These are phyloP conservation scores for Rhagoletis zephyria DNA, from an alignment of 1,140 invertebrate genomes.

Conservation along the genomic window DNA sequence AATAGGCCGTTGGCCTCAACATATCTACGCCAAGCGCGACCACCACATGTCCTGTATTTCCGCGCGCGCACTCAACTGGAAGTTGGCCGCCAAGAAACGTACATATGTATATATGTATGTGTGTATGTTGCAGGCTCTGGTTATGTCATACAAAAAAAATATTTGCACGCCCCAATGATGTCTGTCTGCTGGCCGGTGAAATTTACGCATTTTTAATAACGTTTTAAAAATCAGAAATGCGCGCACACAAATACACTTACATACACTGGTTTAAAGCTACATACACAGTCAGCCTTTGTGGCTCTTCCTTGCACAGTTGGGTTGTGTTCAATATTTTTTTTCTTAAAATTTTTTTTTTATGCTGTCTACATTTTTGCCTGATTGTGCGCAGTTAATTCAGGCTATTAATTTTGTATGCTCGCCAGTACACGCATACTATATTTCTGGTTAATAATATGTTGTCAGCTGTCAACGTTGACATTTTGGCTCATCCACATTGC, in stretches of 20 bases:
- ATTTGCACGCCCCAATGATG: conserved; percentile 50
- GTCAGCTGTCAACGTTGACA: conserved; percentile 59
- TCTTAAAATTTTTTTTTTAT: not conserved
- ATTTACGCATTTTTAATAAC: conserved; percentile 58
- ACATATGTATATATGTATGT: no score
- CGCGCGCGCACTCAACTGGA: not conserved
- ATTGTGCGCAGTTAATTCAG: conserved; percentile 33
- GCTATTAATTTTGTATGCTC: conserved; percentile 51
- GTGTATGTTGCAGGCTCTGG: not conserved
- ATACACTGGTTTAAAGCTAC: not conserved
- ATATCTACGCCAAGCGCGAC: not conserved
- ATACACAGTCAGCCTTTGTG: not conserved
- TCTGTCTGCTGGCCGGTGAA: conserved; percentile 12
- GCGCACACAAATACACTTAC: not conserved
- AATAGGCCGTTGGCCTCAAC: conserved; percentile 37
- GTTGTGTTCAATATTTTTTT: not conserved
- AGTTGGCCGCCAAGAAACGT: not conserved
- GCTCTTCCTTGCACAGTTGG: not conserved
- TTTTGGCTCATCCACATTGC: conserved; percentile 51
- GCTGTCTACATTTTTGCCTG: conserved; percentile 16
- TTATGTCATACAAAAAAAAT: conserved; percentile 49
- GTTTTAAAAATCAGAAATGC: conserved; percentile 44
- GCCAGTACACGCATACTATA: not conserved
- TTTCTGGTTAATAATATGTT: conserved; percentile 59
- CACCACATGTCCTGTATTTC: not conserved